phyloP scores from a whole-genome alignment of 2,113 vertebrate species.

The Ptilonorhynchus violaceus region DNA sequence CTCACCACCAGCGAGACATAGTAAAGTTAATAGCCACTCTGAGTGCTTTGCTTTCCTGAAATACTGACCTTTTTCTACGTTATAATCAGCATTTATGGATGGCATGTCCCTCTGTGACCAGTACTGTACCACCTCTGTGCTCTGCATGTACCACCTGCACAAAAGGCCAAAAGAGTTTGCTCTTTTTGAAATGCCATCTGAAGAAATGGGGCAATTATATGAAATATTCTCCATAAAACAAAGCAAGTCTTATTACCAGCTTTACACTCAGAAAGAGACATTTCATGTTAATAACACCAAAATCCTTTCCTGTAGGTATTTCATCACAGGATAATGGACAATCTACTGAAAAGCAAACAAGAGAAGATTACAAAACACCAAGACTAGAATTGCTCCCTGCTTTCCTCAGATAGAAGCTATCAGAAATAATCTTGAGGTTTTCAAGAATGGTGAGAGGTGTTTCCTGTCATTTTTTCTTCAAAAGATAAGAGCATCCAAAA shows the following conservation, averaged over 20 bases:
- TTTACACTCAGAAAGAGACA: constrained; percentile 1
- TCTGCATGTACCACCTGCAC: not conserved
- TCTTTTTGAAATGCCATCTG: constrained; percentile 44
- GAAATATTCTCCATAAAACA: constrained; percentile 24
- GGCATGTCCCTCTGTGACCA: not conserved
- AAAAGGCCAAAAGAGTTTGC: not conserved
- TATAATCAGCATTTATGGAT: constrained; percentile 9
- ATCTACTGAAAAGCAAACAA: not conserved
- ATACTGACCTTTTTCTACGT: not conserved
- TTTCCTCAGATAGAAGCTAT: not conserved
- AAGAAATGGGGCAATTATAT: constrained; percentile 56
- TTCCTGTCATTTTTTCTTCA: not conserved
- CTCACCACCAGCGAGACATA: not conserved
- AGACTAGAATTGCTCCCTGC: not conserved
- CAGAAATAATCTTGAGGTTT: constrained; percentile 16
- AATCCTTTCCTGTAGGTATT: constrained; percentile 12
- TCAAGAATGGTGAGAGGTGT: not conserved
- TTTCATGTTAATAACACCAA: constrained; percentile 53
- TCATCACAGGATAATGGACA: constrained; percentile 41
- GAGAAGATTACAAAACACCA: not conserved
- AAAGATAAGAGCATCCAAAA: not conserved
- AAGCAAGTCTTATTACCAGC: constrained; percentile 42
- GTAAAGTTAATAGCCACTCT: not conserved
- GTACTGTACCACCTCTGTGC: not conserved
- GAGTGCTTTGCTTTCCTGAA: not conserved